These are phyloP conservation scores for Anhinga anhinga DNA, from an alignment of 2,113 vertebrate species.

Conservation along the genomic window DNA sequence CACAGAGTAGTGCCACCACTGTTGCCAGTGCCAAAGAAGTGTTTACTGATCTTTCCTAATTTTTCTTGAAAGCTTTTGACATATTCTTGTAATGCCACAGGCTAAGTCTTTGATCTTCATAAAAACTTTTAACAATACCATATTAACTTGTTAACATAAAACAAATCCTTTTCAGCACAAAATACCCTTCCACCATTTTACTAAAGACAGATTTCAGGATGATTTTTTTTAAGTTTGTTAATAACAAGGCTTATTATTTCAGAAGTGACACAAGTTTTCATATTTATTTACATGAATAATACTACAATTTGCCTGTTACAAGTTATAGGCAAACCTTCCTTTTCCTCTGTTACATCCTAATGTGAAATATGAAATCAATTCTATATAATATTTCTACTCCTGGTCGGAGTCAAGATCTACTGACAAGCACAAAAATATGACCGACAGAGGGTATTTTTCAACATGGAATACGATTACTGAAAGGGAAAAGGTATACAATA, in stretches of 20 bases:
- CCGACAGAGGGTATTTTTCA: background rate
- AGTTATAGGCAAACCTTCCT: background rate
- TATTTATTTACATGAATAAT: background rate
- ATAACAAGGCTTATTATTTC: background rate
- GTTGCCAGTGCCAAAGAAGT: background rate
- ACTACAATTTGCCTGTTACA: background rate
- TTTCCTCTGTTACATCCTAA: background rate
- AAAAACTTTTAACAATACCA: background rate
- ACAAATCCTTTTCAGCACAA: background rate
- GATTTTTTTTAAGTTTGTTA: background rate
- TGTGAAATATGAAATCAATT: background rate
- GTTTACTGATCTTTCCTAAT: background rate
- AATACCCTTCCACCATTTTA: background rate
- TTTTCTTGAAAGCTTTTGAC: constrained; percentile 1
- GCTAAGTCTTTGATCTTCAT: constrained; percentile 7
- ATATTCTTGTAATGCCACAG: background rate
- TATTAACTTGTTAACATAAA: background rate
- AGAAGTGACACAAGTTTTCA: background rate
- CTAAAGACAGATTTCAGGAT: background rate
- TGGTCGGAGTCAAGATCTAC: background rate
- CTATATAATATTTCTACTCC: background rate
- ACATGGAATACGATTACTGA: background rate
- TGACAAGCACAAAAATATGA: background rate
- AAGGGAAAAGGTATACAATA: background rate
- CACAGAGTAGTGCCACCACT: background rate